Percentiles rank a stretch among this genome's conserved stretches.
Evolutionary conservation across 2,797 vertebrate genomes (phyloP).

Genomic region (Chromis chromis): DNA sequence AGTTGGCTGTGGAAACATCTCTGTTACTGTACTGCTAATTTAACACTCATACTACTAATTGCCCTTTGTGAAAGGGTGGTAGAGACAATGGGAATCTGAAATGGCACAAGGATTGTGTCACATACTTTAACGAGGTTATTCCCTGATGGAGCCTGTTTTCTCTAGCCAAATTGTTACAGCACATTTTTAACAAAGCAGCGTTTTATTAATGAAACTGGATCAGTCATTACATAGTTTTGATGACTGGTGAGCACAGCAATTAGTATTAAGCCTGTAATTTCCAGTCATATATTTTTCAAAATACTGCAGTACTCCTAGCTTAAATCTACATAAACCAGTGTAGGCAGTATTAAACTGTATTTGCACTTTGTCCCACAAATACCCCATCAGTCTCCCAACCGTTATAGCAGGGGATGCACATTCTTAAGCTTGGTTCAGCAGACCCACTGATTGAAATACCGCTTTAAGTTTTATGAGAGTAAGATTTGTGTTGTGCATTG

Average conservation of each 20-base stretch:
- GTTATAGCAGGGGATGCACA: conserved; percentile 2
- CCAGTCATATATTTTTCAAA: conserved; percentile 35
- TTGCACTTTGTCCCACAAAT: conserved; percentile 19
- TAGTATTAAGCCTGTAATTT: conserved; percentile 45
- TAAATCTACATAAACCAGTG: conserved; percentile 1
- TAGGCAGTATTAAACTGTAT: conserved; percentile 24
- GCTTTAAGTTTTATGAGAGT: conserved; percentile 37
- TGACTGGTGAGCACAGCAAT: conserved; percentile 40
- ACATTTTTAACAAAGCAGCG: conserved; percentile 46
- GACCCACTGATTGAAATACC: conserved; percentile 26
- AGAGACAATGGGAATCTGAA: conserved; percentile 26
- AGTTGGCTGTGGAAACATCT: conserved; percentile 54
- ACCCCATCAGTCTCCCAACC: neutral
- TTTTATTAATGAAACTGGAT: conserved; percentile 45
- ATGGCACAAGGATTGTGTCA: conserved; percentile 35
- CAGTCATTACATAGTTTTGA: conserved; percentile 49
- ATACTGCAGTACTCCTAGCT: conserved; percentile 16
- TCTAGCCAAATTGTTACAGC: conserved; percentile 26
- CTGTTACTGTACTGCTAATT: conserved; percentile 54
- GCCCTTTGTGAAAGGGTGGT: conserved; percentile 33
- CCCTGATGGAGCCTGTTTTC: conserved; percentile 16
- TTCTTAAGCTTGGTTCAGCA: conserved; percentile 17
- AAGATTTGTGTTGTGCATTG: conserved; percentile 55
- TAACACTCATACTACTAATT: conserved; percentile 51
- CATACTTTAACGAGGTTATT: conserved; percentile 43